These are phyloP conservation scores for Diachrysia chrysitis DNA, from an alignment of 2,888 invertebrate species.

Conservation along the genomic window DNA sequence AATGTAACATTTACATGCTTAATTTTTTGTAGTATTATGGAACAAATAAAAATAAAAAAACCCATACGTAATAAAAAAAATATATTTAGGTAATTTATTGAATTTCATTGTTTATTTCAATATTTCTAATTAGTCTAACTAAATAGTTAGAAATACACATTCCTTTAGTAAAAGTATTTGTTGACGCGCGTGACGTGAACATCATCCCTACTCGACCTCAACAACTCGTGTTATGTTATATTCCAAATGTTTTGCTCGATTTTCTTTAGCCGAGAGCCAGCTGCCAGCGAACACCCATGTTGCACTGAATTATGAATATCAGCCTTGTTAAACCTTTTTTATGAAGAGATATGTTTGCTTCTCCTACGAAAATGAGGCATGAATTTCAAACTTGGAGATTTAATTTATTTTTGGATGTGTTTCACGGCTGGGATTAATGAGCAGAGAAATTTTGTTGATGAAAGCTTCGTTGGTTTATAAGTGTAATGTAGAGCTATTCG, in stretches of 20 bases:
- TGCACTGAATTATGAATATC: conserved; percentile 43
- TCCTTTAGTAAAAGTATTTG: not conserved
- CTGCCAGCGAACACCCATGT: conserved; percentile 25
- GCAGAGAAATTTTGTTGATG: not conserved
- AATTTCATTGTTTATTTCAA: too few species aligned
- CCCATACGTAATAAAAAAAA: too few species aligned
- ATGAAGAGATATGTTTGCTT: conserved; percentile 20
- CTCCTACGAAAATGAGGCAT: not conserved
- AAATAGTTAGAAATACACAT: too few species aligned
- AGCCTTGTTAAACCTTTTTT: conserved; percentile 35
- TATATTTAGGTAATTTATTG: too few species aligned
- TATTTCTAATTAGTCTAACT: too few species aligned
- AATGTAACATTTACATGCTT: too few species aligned
- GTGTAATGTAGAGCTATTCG: not conserved
- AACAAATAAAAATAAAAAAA: too few species aligned
- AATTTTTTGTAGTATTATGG: too few species aligned
- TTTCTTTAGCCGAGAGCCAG: conserved; percentile 31
- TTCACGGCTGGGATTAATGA: not conserved
- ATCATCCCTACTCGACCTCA: conserved; percentile 19
- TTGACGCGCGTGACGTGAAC: not conserved
- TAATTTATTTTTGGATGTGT: conserved; percentile 1
- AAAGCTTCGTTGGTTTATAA: not conserved
- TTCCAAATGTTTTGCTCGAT: conserved; percentile 40
- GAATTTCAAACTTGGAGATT: conserved; percentile 1
- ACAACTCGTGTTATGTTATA: conserved; percentile 21